Evolutionary conservation across 2,888 invertebrate genomes (phyloP), one percentile per base, ranked within the genome.

Genomic region (Synergus gifuensis): DNA sequence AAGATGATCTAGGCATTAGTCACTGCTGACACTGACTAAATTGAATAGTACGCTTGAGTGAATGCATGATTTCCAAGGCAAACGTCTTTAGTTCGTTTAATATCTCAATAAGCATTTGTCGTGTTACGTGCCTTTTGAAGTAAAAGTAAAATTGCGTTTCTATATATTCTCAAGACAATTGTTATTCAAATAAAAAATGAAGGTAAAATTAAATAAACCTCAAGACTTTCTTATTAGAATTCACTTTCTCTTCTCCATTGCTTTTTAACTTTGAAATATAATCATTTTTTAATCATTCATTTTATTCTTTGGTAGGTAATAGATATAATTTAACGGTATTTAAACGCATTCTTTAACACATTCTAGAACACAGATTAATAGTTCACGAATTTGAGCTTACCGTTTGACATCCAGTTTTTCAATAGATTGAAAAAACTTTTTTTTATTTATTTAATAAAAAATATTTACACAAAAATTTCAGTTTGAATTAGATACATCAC

Each of bases 1-100:
- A 81, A 40, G 87, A 86, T 88, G 86, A 86, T 80, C 81, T 79
- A 86, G 82, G 83, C 81, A 78, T 88, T 87, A 87, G 86, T 87
- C 87, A 87, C 40, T 28, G 28, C 28, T 28, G 28, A 28, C 28
- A 28, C 28, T 78, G 58, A 63, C 9, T 63, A 76, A 78, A 83
- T 83, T 85, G 78, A 80, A 81, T 81, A 81, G 78, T 69, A 49
- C 36, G 69, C 77, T 46, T 73, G 77, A 79, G 81, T 83, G 82
- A 69, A 83, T 66, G 54, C 62, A 16, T 78, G 66, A 81, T 78
- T 73, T 82, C 77, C 86, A 86, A 88, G 87, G 86, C 85, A 69
- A 86, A 80, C 84, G 78, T 79, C 84, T 85, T 84, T 79, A 88
- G 85, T 86, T 69, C 66, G 44, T 67, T 73, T 76, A 77, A 79